Base-by-base conservation (phyloP, 1,140 invertebrate species). In the Copidosoma floridanum region DNA sequence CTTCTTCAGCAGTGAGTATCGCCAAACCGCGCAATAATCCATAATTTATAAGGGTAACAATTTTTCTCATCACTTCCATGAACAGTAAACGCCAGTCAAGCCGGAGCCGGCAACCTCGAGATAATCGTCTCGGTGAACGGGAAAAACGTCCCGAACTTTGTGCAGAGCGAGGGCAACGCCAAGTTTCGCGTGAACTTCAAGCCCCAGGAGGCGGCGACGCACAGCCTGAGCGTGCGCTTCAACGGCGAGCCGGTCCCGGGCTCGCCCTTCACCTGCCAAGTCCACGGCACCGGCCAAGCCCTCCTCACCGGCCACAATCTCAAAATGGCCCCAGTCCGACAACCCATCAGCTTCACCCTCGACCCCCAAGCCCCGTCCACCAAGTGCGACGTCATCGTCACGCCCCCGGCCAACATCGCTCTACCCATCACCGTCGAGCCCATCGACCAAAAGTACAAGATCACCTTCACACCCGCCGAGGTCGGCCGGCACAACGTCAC, bases 71-170 rank as follows among this genome's bases (percentile, higher is more conserved):
- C n/a, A n/a, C n/a, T 32, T 16, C 29, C 6, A 32, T 57, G 76
- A 81, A 52, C 69, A 89, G 89, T 93, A 58, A 90, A 93, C 74
- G 89, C 89, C 26, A 88, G 85, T 64, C 84, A 88, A 78, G 90
- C 86, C 70, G 92, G 96, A 63, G 95, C 95, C 61, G 96, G 96
- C 35, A 97, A 98, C 80, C 81, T 98, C 65, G 96, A 99, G 81
- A 98, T 99, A 41, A 97, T 98, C 56, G 96, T 99, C 0, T 94
- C 95, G 1, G 95, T 97, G n/a, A 94, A 93, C 71, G 94, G 94
- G 3, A 88, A 94, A 71, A 99, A 98, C 82, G 96, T 99, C 6
- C 97, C 97, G 6, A 98, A 98, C 82, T 98, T 97, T 77, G 96
- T 99, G 1, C 93, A 98, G 73, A 94, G 93, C 40, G 95, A 98